A percentile compares a stretch with the other conserved stretches of the same genome.
phyloP scores from a whole-genome alignment of 1,140 invertebrate species.

The Acyrthosiphon pisum region DNA sequence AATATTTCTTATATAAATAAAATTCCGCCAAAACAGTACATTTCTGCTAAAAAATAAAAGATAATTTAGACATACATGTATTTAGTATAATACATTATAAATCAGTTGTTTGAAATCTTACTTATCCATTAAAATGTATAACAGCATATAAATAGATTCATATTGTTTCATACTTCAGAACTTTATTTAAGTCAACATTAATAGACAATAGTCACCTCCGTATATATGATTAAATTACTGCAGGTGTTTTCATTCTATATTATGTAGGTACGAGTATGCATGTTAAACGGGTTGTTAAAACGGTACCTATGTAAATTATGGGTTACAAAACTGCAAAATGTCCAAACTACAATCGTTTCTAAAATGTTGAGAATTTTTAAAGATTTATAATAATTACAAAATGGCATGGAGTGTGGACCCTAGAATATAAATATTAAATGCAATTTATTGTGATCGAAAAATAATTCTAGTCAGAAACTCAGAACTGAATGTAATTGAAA shows the following conservation, averaged over 20 bases:
- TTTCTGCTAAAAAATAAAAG: background rate
- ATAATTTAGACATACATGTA: background rate
- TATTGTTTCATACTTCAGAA: background rate
- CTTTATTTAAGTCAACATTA: background rate
- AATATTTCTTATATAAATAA: background rate
- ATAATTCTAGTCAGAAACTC: no score
- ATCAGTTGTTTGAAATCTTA: background rate
- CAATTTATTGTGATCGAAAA: no score
- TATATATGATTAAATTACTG: background rate
- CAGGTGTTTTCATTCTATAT: constrained; percentile 16
- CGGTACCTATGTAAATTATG: no score
- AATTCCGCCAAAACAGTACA: background rate
- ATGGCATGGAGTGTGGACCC: background rate
- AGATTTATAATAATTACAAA: no score
- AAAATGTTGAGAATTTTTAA: background rate
- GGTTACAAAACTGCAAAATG: constrained; percentile 14
- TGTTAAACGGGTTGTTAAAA: background rate
- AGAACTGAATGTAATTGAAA: no score
- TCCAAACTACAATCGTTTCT: constrained; percentile 12
- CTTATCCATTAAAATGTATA: background rate
- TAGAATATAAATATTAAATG: background rate
- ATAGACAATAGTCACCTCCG: no score
- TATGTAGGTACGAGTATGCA: background rate
- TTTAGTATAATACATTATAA: no score
- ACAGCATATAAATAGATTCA: background rate